These are phyloP conservation scores for Macrotis lagotis DNA, from an alignment of 2,113 vertebrate genomes.

Conservation along the genomic window DNA sequence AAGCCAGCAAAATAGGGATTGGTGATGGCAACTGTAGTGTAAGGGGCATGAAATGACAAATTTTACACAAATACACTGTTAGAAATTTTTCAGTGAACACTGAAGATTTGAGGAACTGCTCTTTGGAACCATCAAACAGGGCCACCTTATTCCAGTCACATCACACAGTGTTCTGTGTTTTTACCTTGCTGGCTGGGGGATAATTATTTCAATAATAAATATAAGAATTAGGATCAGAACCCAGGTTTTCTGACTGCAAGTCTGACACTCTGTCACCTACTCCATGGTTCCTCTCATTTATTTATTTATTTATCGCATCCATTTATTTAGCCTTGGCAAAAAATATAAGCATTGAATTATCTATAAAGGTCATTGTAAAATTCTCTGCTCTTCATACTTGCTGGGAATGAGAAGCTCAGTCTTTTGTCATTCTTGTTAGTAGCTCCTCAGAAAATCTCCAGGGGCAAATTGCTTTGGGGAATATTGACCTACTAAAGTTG, in stretches of 20 bases:
- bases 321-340: background rate
- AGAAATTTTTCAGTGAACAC: constrained; percentile 88
- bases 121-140: constrained; percentile 86
- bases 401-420: background rate
- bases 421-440: background rate
- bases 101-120: constrained; percentile 88
- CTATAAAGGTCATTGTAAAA: background rate
- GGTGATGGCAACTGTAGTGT: constrained; percentile 89
- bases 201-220: too few relatives aligned
- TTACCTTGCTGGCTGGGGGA: constrained; percentile 86
- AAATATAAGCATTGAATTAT: background rate
- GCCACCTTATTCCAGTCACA: constrained; percentile 89
- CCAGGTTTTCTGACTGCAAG: background rate
- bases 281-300: background rate
- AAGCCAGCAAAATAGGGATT: constrained; percentile 87
- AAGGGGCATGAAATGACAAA: constrained; percentile 87
- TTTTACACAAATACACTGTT: constrained; percentile 87
- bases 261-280: background rate
- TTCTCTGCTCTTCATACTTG: background rate
- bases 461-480: background rate
- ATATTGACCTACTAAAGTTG: background rate
- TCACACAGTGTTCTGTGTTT: constrained; percentile 88
- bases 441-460: background rate
- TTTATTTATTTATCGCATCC: background rate
- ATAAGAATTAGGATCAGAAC: background rate